Conservation (phyloP, 1,140 invertebrate species). For the Rhagoletis zephyria region DNA sequence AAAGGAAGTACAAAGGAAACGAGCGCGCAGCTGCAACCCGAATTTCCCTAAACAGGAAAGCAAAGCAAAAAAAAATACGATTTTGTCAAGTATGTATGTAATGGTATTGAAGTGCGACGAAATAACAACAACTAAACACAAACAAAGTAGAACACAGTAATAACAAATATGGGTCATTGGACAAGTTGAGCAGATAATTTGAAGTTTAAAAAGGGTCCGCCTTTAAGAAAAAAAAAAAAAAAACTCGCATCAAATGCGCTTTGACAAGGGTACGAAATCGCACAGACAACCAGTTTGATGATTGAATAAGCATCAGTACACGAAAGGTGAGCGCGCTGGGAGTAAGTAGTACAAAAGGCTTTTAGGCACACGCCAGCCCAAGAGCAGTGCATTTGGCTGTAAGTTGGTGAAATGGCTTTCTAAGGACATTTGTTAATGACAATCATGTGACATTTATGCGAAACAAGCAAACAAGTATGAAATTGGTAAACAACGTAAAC, state of each 20-base stretch:
- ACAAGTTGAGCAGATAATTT: slow-evolving; percentile 41
- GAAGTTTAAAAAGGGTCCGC: slow-evolving; percentile 17
- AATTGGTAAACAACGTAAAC: neutral
- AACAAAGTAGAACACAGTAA: slow-evolving; percentile 7
- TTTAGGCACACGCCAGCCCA: neutral
- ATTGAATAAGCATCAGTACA: too few species aligned
- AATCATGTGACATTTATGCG: slow-evolving; percentile 60
- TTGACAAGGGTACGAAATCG: slow-evolving; percentile 32
- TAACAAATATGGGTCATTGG: neutral
- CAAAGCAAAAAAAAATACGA: neutral
- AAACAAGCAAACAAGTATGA: neutral
- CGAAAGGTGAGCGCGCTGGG: neutral
- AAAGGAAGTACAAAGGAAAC: neutral
- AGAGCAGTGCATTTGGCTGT: neutral
- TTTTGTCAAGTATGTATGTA: neutral
- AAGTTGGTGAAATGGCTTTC: slow-evolving; percentile 15
- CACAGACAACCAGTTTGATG: neutral
- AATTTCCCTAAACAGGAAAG: neutral
- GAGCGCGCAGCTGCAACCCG: neutral
- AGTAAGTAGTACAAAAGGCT: neutral
- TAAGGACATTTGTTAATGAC: slow-evolving; percentile 51
- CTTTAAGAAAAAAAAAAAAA: neutral
- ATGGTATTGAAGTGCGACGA: neutral
- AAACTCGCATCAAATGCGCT: slow-evolving; percentile 27
- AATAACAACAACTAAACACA: neutral